Base-by-base conservation (phyloP, 1,140 invertebrate species). In the Papilio polyxenes region DNA sequence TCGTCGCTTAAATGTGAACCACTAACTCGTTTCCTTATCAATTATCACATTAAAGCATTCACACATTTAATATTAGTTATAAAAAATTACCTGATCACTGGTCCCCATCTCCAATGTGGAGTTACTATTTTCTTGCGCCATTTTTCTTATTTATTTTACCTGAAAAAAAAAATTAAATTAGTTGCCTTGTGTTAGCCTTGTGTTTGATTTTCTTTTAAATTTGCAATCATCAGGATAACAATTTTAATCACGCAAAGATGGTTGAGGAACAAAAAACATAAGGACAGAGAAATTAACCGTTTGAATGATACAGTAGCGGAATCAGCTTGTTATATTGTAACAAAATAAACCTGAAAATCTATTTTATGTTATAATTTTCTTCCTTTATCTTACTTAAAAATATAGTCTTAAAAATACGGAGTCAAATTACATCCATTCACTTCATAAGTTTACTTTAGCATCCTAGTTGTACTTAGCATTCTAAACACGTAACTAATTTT, bases 21-120 rank as follows among this genome's bases (percentile, higher is more conserved):
- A 7, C 31, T 72, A 15, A 37, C 62, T 31, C 0, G 23, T 31
- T 62, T 62, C n/a, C 51, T 53, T 65, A 65, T 65, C 62, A 65
- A 31, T 65, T 40, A 15, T 37, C 31, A 72, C 3, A 37, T 72
- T 13, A 72, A 65, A 23, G 15, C 56, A 17, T n/a, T 10, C 10
- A 53, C 51, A 53, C 3, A 3, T 53, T 53, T 56, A 56, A 56
- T 56, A 44, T 44, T 59, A 59, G 23, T 37, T 72, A 69, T 69
- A 40, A 65, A 65, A 40, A 15, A 65, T 80, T 85, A 94, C 92
- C 91, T 94, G 92, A 74, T 93, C 91, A 85, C 92, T 94, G 85
- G 92, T 94, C 44, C 92, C 92, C 92, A 94, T 94, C 84, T 94
- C 92, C 88, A 94, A 85, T 7, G 89, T 91, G 44, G 92, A 90